phyloP scores from a whole-genome alignment of 2,888 invertebrate species.

The Brenthis daphne region DNA sequence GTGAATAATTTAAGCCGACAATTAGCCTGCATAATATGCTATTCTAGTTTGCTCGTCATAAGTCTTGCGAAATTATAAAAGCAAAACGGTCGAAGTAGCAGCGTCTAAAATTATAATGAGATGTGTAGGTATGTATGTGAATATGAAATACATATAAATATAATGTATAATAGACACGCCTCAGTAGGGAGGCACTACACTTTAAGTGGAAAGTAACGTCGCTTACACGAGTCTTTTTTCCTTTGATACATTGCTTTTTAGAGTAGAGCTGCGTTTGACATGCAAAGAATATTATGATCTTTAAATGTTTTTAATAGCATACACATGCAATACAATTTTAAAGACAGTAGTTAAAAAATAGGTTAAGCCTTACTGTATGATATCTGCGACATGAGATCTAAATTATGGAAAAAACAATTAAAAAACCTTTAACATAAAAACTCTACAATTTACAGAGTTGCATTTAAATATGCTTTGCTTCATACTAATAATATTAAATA shows the following conservation, averaged over 20 bases:
- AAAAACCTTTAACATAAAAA: neutral
- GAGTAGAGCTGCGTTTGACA: slow-evolving; percentile 10
- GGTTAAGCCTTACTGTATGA: neutral
- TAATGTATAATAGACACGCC: slow-evolving; percentile 21
- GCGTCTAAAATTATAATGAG: slow-evolving; percentile 11
- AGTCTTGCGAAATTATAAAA: slow-evolving; percentile 14
- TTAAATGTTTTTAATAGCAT: slow-evolving; percentile 3
- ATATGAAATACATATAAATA: slow-evolving; percentile 8
- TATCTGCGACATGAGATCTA: neutral
- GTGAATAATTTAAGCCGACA: slow-evolving; percentile 39
- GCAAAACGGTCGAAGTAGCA: slow-evolving; percentile 2
- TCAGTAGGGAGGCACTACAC: slow-evolving; percentile 19
- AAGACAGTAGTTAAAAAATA: neutral
- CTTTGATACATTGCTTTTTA: slow-evolving; percentile 24
- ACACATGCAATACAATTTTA: neutral
- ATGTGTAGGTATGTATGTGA: slow-evolving; percentile 18
- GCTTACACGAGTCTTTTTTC: slow-evolving; percentile 29
- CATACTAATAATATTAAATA: neutral
- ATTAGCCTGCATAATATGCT: slow-evolving; percentile 33
- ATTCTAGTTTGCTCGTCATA: slow-evolving; percentile 12
- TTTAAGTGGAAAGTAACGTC: slow-evolving; percentile 27
- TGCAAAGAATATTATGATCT: slow-evolving; percentile 5
- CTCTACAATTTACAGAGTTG: neutral
- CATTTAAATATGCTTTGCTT: neutral
- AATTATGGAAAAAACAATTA: neutral